Evolutionary conservation across 1,140 invertebrate species (phyloP).

Genomic region (Sminthurides bifidus): DNA sequence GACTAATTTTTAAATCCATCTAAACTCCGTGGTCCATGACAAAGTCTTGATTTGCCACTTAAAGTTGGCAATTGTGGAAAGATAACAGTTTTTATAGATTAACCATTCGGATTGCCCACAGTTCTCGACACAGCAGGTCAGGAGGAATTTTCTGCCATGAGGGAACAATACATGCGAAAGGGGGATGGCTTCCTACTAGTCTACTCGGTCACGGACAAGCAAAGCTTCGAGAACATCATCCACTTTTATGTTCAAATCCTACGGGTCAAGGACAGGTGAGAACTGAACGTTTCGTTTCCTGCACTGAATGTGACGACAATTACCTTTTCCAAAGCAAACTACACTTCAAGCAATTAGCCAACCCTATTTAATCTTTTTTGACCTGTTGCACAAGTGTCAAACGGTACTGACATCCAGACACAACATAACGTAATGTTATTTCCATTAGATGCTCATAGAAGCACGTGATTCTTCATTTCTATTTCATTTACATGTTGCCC

Average conservation of each 20-base stretch:
- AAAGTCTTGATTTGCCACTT: no score
- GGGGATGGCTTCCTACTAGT: conserved; percentile 88
- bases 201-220: conserved; percentile 80
- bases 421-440: not conserved
- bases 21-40: no score
- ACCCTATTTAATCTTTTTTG: no score
- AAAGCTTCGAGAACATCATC: conserved; percentile 60
- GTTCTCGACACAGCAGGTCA: conserved; percentile 86
- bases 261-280: conserved; percentile 72
- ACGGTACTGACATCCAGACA: not conserved
- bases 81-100: no score
- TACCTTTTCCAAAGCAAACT: no score
- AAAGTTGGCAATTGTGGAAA: no score
- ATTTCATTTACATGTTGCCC: no score
- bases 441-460: no score
- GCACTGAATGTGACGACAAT: not conserved
- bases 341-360: no score
- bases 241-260: conserved; percentile 83
- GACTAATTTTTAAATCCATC: no score
- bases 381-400: no score
- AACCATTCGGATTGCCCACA: conserved; percentile 41
- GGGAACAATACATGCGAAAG: conserved; percentile 89
- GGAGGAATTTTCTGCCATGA: conserved; percentile 45
- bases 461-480: no score
- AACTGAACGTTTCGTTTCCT: conserved; percentile 32